phyloP scores from a whole-genome alignment of 1,140 invertebrate species.

The Plutomurus gul region DNA sequence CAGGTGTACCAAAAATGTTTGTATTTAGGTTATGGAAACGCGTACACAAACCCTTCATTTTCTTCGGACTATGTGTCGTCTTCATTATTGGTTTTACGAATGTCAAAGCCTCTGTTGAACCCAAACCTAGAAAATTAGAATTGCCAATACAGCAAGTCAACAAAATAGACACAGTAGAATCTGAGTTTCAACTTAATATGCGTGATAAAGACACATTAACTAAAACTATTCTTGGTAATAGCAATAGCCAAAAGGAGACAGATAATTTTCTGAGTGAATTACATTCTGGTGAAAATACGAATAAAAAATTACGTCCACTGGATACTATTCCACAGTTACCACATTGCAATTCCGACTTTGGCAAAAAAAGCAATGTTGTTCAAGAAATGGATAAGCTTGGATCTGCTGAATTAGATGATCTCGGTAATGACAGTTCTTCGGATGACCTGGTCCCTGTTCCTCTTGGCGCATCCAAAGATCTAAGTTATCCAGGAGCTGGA shows the following conservation, averaged over 20 bases:
- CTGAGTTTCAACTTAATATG: neutral
- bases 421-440: neutral
- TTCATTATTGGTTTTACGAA: slow-evolving; percentile 12
- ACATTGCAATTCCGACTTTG: neutral
- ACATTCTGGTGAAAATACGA: neutral
- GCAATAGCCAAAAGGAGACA: neutral
- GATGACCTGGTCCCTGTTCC: slow-evolving; percentile 16
- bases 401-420: neutral
- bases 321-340: slow-evolving; percentile 23
- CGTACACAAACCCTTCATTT: slow-evolving; percentile 41
- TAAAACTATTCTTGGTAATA: neutral
- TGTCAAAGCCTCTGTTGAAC: neutral
- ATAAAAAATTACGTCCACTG: neutral
- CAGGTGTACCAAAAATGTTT: slow-evolving; percentile 15
- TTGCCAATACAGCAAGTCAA: too few relatives aligned
- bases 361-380: neutral
- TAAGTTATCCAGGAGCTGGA: neutral
- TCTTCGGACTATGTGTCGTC: neutral
- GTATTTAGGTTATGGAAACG: slow-evolving; percentile 31
- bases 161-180: neutral
- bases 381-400: neutral
- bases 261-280: neutral
- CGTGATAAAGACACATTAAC: neutral
- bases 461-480: neutral
- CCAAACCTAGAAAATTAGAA: too few relatives aligned